Base-by-base conservation (phyloP, 2,113 vertebrate species). In the Anoplopoma fimbria region DNA sequence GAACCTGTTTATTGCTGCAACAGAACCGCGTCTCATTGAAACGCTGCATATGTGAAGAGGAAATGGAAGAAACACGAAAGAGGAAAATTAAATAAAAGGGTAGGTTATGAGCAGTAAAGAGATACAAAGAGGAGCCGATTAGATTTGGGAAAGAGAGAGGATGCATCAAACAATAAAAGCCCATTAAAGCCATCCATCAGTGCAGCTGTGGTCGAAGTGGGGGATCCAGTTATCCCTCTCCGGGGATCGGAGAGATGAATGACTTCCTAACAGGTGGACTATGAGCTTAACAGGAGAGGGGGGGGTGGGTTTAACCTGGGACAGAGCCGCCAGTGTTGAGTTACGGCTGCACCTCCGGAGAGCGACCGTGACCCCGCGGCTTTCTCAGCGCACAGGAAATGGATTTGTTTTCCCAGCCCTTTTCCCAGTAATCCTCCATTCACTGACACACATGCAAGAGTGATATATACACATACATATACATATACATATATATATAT, bases 241-340 rank as follows among this genome's bases (percentile, higher is more conserved):
- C 36, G 40, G 83, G 82, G 87, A 91, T 45, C 69, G 75, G 25
- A 64, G 72, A 89, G 87, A 92, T 91, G 71, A 94, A 93, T 91
- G 88, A 90, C 91, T 93, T 92, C 91, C 86, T 89, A 91, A 90
- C 93, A 94, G 93, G 92, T 93, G 90, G 83, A 85, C 79, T 62
- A 36, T 79, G 75, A 83, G 75, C 57, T 88, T 82, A 78, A 68
- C 31, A n/a, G 31, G 13, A 14, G 29, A 19, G 42, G 40, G 45
- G 42, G 1, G 7, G 14, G 47, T 34, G 68, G 72, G 19, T 58
- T 91, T 77, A 91, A 89, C 87, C 90, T 87, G 71, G 69, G 33
- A 23, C 75, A 21, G 64, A 49, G 36, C 60, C 36, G 36, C 60
- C 36, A 36, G 88, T 75, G 69, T 89, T 82, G 47, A 65, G 83